phyloP scores from a whole-genome alignment of 2,797 vertebrate genomes.

The Schizothorax lantsangensis region DNA sequence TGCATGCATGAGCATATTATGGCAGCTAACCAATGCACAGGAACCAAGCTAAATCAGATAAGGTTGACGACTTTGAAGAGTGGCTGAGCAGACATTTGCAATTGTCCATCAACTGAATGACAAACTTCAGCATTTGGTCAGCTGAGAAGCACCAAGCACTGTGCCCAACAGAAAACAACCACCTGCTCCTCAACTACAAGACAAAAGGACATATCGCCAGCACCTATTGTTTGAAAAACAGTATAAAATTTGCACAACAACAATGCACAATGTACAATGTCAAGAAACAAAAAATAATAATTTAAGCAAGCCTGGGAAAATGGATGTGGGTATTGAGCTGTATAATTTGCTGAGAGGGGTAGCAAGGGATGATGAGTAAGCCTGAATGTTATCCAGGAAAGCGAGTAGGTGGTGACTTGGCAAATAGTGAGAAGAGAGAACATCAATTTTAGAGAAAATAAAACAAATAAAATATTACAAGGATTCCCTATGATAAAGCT shows the following conservation, averaged over 20 bases:
- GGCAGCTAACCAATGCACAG: conserved; percentile 1
- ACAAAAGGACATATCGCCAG: background rate
- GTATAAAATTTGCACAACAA: background rate
- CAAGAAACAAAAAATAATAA: background rate
- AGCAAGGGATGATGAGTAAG: conserved; percentile 42
- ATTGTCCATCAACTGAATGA: background rate
- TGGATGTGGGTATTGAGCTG: conserved; percentile 37
- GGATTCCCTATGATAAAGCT: background rate
- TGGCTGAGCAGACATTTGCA: conserved; percentile 1
- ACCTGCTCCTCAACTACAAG: background rate
- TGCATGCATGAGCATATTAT: conserved; percentile 4
- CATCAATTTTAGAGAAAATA: background rate
- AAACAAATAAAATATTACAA: background rate
- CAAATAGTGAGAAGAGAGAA: conserved; percentile 1
- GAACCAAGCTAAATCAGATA: background rate
- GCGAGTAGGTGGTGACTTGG: conserved; percentile 16
- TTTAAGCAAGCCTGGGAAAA: conserved; percentile 16
- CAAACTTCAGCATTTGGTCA: background rate
- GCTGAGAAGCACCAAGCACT: background rate
- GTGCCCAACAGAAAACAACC: background rate
- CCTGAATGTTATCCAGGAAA: conserved; percentile 26
- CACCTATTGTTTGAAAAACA: background rate
- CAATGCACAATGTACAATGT: conserved; percentile 1
- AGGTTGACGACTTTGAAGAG: background rate
- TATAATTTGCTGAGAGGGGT: conserved; percentile 40